Evolutionary conservation across 2,888 invertebrate genomes (phyloP).

Genomic region (Drosophila recens): DNA sequence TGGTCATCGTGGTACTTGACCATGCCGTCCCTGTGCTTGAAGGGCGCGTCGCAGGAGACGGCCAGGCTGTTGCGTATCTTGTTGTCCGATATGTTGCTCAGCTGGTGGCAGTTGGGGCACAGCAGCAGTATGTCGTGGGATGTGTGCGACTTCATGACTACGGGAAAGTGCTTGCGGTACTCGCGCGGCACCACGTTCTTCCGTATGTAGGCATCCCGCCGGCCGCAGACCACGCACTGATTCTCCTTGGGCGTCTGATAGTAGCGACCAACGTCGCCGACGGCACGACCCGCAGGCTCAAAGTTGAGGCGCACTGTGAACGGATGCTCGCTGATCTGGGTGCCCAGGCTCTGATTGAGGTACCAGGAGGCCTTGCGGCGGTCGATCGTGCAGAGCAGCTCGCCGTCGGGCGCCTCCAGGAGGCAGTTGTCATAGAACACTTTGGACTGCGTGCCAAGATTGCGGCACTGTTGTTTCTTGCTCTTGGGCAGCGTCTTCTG

Average conservation of each 20-base stretch:
- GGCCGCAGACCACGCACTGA: constrained; percentile 92
- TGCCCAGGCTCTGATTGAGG: constrained; percentile 86
- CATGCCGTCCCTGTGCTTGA: constrained; percentile 83
- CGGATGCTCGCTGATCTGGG: constrained; percentile 85
- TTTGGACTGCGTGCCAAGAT: constrained; percentile 85
- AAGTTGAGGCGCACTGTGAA: constrained; percentile 90
- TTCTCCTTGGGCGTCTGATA: constrained; percentile 91
- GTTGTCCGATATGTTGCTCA: constrained; percentile 89
- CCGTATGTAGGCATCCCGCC: constrained; percentile 88
- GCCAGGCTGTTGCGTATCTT: constrained; percentile 88
- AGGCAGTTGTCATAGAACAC: constrained; percentile 92
- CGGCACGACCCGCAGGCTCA: constrained; percentile 91
- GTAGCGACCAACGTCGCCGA: constrained; percentile 90
- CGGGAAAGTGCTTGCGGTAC: constrained; percentile 91
- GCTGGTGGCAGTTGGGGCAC: constrained; percentile 90
- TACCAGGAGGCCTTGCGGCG: constrained; percentile 90
- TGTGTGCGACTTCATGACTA: constrained; percentile 91
- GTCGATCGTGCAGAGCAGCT: constrained; percentile 91
- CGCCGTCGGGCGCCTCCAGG: constrained; percentile 91
- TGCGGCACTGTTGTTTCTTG: constrained; percentile 52
- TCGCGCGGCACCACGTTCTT: constrained; percentile 94
- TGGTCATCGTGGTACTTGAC: constrained; percentile 84
- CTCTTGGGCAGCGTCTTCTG: constrained; percentile 29
- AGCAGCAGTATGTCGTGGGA: constrained; percentile 92
- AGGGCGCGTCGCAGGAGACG: constrained; percentile 88